Evolutionary conservation across 2,113 vertebrate genomes (phyloP), one percentile per base, ranked within the genome.

Genomic region (Bostrychus sinensis): DNA sequence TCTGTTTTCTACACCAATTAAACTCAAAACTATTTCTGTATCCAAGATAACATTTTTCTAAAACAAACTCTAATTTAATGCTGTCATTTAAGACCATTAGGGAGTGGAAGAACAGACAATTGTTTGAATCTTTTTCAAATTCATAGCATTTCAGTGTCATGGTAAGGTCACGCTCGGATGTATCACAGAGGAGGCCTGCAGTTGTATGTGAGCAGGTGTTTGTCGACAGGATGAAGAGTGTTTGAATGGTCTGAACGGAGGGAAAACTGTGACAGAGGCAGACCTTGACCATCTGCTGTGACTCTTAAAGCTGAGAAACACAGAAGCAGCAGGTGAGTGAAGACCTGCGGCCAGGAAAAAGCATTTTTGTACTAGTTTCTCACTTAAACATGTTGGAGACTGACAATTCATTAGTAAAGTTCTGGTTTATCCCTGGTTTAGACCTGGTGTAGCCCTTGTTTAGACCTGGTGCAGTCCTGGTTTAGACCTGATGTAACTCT

Each of bases 171-270:
- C 7, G 13, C 12, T n/a, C 13, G 13, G 25, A 7, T 3, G 25
- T 8, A 17, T n/a, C 4, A 25, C 14, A 17, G 48, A 51, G 48
- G 14, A 25, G n/a, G 25, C 6, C 48, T 8, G 3, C 16, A n/a
- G 48, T 16, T 25, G 25, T 10, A 7, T 25, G 48, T n/a, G 23
- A 51, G 48, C 48, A 51, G 48, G 48, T 51, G 48, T 28, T 28
- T 8, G 14, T 2, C 26, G 48, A 51, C 48, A 51, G 48, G 25
- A 28, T 28, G 48, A 51, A 30, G 48, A 51, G 26, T 39, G 11
- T 51, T 51, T 51, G 48, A 51, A 51, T 51, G 48, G 23, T 51
- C 25, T 51, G 48, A 51, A 51, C 13, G 48, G 23, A 51, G 13
- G n/a, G 23, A 51, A 30, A 28, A 17, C 25, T 51, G 48, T 51